Percentiles rank a stretch among this genome's conserved stretches.
Evolutionary conservation across 2,113 vertebrate species (phyloP).

Genomic region (Istiophorus platypterus): DNA sequence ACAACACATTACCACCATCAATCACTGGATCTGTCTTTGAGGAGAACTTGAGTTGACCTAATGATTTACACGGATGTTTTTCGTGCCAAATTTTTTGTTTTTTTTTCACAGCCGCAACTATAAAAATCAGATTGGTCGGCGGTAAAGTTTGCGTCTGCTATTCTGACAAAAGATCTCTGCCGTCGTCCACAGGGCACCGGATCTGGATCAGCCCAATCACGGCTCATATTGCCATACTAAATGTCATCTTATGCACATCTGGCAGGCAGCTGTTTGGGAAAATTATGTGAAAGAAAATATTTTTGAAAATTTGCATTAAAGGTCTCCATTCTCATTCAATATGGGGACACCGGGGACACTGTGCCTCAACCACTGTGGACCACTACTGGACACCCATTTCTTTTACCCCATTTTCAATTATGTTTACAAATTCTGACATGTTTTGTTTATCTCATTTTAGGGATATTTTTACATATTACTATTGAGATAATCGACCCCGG

Average conservation of each 20-base stretch:
- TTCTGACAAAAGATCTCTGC: slow-evolving; percentile 1
- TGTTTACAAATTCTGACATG: background rate
- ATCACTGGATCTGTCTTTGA: slow-evolving; percentile 84
- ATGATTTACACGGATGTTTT: slow-evolving; percentile 59
- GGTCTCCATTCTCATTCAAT: no score
- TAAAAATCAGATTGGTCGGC: slow-evolving; percentile 16
- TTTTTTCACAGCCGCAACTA: background rate
- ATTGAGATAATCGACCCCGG: background rate
- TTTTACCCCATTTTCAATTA: background rate
- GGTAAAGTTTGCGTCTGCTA: slow-evolving; percentile 10
- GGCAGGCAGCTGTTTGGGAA: background rate
- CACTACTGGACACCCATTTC: background rate
- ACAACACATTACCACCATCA: slow-evolving; percentile 86
- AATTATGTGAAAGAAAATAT: background rate
- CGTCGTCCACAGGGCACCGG: background rate
- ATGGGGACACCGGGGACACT: no score
- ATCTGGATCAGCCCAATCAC: background rate
- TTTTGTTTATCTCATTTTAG: background rate
- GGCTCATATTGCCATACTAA: background rate
- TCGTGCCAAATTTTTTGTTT: no score
- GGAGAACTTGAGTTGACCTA: slow-evolving; percentile 86
- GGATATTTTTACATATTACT: background rate
- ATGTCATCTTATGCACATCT: background rate
- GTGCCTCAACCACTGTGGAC: no score
- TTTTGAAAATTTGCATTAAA: background rate